These are phyloP conservation scores for Halcyon chelicuti DNA, from an alignment of 2,797 vertebrate species.

Conservation along the genomic window DNA sequence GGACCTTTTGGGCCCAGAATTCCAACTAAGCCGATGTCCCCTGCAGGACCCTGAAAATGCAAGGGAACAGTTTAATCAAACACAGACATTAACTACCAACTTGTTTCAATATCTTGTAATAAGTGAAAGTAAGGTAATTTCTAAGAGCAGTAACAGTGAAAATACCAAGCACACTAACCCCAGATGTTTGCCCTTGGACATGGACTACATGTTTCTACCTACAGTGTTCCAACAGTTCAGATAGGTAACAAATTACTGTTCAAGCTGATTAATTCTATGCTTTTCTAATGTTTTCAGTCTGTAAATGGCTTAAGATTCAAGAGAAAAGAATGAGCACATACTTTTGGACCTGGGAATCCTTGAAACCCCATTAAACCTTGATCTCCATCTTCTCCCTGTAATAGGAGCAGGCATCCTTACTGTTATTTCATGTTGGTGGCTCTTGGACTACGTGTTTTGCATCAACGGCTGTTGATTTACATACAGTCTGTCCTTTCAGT, in stretches of 20 bases:
- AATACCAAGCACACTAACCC: not conserved
- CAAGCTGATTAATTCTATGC: not conserved
- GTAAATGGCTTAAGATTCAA: slow-evolving; percentile 32
- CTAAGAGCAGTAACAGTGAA: not conserved
- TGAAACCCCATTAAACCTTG: slow-evolving; percentile 90
- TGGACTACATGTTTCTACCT: not conserved
- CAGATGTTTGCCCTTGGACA: not conserved
- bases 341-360: slow-evolving; percentile 94
- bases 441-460: not conserved
- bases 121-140: not conserved
- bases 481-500: slow-evolving; percentile 88
- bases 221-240: not conserved
- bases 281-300: not conserved
- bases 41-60: slow-evolving; percentile 87
- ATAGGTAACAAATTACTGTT: not conserved
- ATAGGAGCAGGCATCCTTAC: slow-evolving; percentile 34
- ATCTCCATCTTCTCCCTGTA: slow-evolving; percentile 90
- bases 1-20: slow-evolving; percentile 92
- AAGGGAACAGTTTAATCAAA: slow-evolving; percentile 14
- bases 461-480: slow-evolving; percentile 60
- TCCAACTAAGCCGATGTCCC: slow-evolving; percentile 87
- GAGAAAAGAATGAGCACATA: slow-evolving; percentile 73
- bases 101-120: not conserved
- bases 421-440: not conserved
- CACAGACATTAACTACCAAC: not conserved